Evolutionary conservation across 2,113 vertebrate genomes (phyloP), one percentile per base, ranked within the genome.

Genomic region (Lampris megalopsis): DNA sequence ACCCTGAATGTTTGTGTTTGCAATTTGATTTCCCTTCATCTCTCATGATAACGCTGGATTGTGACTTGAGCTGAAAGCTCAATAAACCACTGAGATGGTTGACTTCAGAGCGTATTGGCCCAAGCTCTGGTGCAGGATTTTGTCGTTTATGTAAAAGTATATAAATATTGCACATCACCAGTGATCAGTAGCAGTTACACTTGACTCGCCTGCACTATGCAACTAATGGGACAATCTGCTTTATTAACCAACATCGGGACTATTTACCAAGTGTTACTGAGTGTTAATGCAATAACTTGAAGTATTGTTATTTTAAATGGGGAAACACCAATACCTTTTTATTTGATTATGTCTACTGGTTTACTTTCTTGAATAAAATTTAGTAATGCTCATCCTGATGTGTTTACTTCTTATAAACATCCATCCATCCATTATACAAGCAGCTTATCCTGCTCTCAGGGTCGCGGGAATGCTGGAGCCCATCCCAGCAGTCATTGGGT

Each of bases 161-260:
- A 73, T 43, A 72, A 63, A 53, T 69, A 75, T 82, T 85, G 84
- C 86, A 90, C 85, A 56, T 71, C 76, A 84, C 78, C 77, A 80
- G 79, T 82, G 80, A 77, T 85, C 79, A 81, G 89, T 88, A 92
- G 89, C 86, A 86, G 76, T 83, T 89, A 87, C 86, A 85, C 79
- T 71, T 78, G 71, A 88, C 89, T 86, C 83, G 79, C 69, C 84
- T 92, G 85, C 88, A 80, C 93, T 94, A 94, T 93, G 93, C 93
- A 94, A 93, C 84, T 83, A 69, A 75, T 43, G 35, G 40, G 75
- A 86, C 80, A 78, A 70, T 81, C 64, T 62, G 38, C 43, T 78
- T 24, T 70, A 49, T 60, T 59, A 11, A n/a, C 41, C 37, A 56
- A 24, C 59, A 59, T 75, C 73, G 75, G 81, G 84, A 87, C 83